Conservation (phyloP, 2,797 vertebrate species). For the Sitta carolinensis region DNA sequence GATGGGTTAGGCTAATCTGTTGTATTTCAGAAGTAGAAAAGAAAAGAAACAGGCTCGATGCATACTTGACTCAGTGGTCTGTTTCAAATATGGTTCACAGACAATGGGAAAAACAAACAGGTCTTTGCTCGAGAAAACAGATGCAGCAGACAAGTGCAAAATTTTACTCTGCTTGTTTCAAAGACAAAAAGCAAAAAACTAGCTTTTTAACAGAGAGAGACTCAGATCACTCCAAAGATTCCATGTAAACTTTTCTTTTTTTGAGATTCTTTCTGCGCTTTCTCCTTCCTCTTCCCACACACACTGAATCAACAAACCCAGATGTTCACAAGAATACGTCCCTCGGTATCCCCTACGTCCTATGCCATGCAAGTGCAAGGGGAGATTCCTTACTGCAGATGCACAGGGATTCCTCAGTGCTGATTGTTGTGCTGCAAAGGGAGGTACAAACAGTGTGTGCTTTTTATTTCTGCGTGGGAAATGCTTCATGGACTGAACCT, state of each 20-base stretch:
- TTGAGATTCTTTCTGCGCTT: neutral
- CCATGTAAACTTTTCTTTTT: neutral
- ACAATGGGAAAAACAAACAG: constrained; percentile 53
- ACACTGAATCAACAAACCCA: constrained; percentile 9
- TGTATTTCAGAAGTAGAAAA: constrained; percentile 41
- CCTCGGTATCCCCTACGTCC: neutral
- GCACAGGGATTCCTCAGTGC: neutral
- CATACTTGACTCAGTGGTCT: constrained; percentile 47
- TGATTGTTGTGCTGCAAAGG: neutral
- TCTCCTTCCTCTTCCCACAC: neutral
- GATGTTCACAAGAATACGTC: neutral
- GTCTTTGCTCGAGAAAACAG: constrained; percentile 57
- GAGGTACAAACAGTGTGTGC: neutral
- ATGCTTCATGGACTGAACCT: neutral
- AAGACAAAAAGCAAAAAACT: neutral
- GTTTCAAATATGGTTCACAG: constrained; percentile 45
- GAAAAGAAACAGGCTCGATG: constrained; percentile 37
- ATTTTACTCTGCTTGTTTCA: neutral
- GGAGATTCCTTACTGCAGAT: neutral
- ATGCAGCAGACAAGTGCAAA: constrained; percentile 52
- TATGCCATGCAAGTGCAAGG: neutral
- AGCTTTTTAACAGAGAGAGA: neutral
- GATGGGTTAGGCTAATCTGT: constrained; percentile 44
- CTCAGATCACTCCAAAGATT: neutral
- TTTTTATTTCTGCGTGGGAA: neutral